phyloP scores from a whole-genome alignment of 2,113 vertebrate genomes.

The Microcebus murinus region DNA sequence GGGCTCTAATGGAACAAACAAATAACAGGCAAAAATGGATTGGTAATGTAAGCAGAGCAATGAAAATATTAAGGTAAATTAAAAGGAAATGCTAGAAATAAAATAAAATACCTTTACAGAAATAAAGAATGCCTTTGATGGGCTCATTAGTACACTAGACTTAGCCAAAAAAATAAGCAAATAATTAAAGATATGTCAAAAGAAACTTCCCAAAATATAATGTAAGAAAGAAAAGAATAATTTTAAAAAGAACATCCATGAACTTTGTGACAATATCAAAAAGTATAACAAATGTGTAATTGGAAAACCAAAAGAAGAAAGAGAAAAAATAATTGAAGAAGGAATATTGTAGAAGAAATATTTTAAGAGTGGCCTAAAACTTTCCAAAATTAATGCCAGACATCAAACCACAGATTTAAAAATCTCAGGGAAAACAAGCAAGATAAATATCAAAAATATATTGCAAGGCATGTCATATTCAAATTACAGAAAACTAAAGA shows the following conservation, averaged over 20 bases:
- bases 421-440: not conserved
- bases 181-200: not conserved
- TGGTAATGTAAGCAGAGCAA: not conserved
- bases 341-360: not conserved
- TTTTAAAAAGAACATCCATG: not conserved
- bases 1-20: not conserved
- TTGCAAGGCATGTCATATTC: not conserved
- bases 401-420: not conserved
- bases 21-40: not conserved
- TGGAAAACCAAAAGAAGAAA: not conserved
- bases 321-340: not conserved
- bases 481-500: not conserved
- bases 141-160: not conserved
- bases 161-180: not conserved
- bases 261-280: not conserved
- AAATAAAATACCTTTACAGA: not conserved
- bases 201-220: not conserved
- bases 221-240: not conserved
- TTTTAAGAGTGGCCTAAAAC: not conserved
- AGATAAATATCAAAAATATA: not conserved
- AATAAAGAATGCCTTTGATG: not conserved
- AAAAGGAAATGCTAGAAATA: not conserved
- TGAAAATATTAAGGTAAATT: not conserved
- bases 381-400: not conserved
- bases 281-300: not conserved